phyloP scores from a whole-genome alignment of 2,797 vertebrate species.

The Phoxinus dragarum region DNA sequence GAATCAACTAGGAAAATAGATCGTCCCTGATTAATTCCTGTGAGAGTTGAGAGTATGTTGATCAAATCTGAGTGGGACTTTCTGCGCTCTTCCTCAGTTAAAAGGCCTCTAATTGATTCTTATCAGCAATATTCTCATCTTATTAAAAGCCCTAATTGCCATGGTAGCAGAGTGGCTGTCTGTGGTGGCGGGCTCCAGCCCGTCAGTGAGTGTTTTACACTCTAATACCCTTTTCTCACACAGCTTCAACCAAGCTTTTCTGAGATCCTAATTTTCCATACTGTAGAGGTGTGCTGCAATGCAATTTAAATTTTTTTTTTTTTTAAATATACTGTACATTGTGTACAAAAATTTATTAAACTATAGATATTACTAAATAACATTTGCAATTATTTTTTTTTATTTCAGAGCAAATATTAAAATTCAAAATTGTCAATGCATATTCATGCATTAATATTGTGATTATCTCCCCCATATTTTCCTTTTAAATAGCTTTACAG shows the following conservation, averaged over 20 bases:
- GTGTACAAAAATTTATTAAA: neutral
- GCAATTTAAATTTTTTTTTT: neutral
- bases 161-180: constrained; percentile 58
- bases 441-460: neutral
- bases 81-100: constrained; percentile 48
- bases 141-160: constrained; percentile 69
- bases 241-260: neutral
- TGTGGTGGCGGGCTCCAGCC: constrained; percentile 59
- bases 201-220: constrained; percentile 61
- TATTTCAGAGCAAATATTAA: neutral
- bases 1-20: constrained; percentile 23
- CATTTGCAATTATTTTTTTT: too few species aligned
- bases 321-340: too few species aligned
- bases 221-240: constrained; percentile 75
- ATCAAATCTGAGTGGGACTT: constrained; percentile 21
- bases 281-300: neutral
- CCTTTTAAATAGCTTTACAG: neutral
- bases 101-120: constrained; percentile 68
- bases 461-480: neutral
- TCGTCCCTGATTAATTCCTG: constrained; percentile 15
- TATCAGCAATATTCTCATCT: constrained; percentile 67
- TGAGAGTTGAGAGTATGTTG: constrained; percentile 36
- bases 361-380: neutral
- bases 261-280: neutral
- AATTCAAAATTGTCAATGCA: too few species aligned